Evolutionary conservation across 2,797 vertebrate genomes (phyloP).

Genomic region (Eremophila alpestris): DNA sequence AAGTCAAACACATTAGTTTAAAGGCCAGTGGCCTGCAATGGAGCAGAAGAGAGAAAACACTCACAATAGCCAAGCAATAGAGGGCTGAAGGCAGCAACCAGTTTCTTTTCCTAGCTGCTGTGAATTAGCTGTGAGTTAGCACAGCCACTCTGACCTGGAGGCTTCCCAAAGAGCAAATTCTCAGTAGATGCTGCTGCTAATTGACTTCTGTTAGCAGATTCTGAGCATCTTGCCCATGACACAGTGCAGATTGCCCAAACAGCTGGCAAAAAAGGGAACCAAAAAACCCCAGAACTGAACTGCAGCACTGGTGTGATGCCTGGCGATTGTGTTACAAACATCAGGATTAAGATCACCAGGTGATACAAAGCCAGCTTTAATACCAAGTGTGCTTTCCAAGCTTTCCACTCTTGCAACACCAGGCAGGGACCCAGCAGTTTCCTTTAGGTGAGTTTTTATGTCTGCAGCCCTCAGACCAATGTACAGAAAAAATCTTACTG

Average conservation of each 20-base stretch:
- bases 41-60: constrained; percentile 6
- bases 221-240: background rate
- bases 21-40: constrained; percentile 9
- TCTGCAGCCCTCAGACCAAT: background rate
- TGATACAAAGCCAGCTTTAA: background rate
- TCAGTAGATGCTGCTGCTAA: background rate
- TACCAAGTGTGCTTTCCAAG: background rate
- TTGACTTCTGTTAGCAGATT: background rate
- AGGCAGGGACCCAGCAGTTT: background rate
- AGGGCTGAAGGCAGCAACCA: background rate
- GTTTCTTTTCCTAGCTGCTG: background rate
- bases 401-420: background rate
- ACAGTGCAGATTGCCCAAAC: background rate
- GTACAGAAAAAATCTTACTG: background rate
- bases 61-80: background rate
- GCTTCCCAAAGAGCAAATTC: background rate
- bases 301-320: background rate
- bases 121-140: background rate
- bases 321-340: background rate
- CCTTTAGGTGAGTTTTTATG: background rate
- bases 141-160: background rate
- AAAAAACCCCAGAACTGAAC: background rate
- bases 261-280: background rate
- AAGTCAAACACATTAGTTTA: constrained; percentile 8
- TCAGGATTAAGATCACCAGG: background rate